phyloP scores from a whole-genome alignment of 2,888 invertebrate species.

The Biston stratarius region DNA sequence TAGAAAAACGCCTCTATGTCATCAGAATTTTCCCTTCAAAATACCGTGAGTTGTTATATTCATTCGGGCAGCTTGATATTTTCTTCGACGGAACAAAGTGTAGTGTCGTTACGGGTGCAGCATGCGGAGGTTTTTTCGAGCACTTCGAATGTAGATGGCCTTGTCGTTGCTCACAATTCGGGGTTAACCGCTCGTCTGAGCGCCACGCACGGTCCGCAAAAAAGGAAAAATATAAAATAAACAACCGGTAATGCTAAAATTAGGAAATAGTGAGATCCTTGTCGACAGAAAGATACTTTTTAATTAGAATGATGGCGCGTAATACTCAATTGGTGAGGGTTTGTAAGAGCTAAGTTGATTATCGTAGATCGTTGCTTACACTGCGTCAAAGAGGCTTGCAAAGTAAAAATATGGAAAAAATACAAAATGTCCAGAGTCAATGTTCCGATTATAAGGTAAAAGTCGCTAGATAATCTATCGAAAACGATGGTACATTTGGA shows the following conservation, averaged over 20 bases:
- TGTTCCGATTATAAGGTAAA: too few relatives aligned
- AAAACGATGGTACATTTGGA: too few relatives aligned
- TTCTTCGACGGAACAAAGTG: conserved; percentile 32
- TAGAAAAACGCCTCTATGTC: neutral
- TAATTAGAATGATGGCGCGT: too few relatives aligned
- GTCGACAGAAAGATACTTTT: neutral
- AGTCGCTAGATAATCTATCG: too few relatives aligned
- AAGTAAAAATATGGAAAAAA: too few relatives aligned
- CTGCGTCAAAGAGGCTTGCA: too few relatives aligned
- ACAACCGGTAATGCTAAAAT: neutral
- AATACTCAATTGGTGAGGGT: too few relatives aligned
- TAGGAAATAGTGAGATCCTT: neutral
- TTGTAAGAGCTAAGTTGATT: too few relatives aligned
- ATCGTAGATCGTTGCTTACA: too few relatives aligned
- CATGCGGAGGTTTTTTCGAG: conserved; percentile 54
- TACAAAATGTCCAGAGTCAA: too few relatives aligned
- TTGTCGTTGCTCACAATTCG: conserved; percentile 72
- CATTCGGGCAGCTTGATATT: conserved; percentile 9
- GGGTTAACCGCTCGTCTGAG: conserved; percentile 69
- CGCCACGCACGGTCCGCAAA: conserved; percentile 37
- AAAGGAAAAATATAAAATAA: conserved; percentile 20
- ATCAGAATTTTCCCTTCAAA: conserved; percentile 14
- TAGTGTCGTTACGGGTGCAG: conserved; percentile 37
- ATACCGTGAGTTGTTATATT: neutral
- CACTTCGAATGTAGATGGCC: conserved; percentile 77